Base-by-base conservation (phyloP, 2,797 vertebrate genomes). In the Chelon auratus region DNA sequence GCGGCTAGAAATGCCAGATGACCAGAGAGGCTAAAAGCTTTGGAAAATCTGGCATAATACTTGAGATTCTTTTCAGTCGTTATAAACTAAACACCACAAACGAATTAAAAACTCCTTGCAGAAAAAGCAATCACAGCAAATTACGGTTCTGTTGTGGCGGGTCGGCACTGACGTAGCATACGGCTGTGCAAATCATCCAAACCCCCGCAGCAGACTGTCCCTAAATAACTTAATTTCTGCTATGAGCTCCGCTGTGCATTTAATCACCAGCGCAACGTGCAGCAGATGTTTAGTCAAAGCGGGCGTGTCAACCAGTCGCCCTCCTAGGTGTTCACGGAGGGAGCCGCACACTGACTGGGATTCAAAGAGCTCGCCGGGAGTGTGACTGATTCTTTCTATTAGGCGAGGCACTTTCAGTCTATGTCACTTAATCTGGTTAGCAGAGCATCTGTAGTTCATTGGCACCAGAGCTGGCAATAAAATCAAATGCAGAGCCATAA, bases 261-360 rank as follows among this genome's bases (percentile, higher is more conserved):
- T 80, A 81, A 90, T 93, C 89, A 86, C 40, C 24, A 26, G 9
- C 68, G 70, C 64, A 60, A 89, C 87, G 59, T 62, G 74, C 75
- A 75, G 80, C 87, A 92, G 89, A 90, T 92, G 89, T 89, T 85
- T 43, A 55, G 68, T 30, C 8, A 24, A 72, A 58, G 58, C 53
- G 2, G 30, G 79, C 9, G 18, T 61, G 75, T 51, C 22, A 61
- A 72, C 55, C 72, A 9, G 22, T 66, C n/a, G 6, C 36, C 14
- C 53, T 74, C 62, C 45, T 9, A 37, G 69, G 69, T 77, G 47
- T 57, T 63, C 55, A 30, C 1, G 10, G 53, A 65, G 17, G 18
- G 51, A 64, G 69, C 58, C 13, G 13, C 26, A 58, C 37, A 33
- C 50, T 33, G 62, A 72, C 45, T 5, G 9, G 36, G 48, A 58